phyloP scores from a whole-genome alignment of 1,140 invertebrate genomes.

The Arctopsyche grandis region DNA sequence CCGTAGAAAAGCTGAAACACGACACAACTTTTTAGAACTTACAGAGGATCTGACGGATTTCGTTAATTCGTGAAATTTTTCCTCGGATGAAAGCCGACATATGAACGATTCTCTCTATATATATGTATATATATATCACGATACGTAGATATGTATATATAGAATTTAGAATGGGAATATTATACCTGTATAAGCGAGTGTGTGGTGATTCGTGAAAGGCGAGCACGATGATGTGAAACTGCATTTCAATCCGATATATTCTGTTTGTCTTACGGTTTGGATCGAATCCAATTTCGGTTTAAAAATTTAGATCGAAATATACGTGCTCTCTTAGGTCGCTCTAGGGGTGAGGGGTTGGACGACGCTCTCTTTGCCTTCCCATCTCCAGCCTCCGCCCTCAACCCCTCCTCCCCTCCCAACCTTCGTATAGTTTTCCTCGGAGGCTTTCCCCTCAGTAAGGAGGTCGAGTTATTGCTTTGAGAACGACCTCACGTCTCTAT shows the following conservation, averaged over 20 bases:
- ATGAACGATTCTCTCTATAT: too few relatives aligned
- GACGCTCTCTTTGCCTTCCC: not conserved
- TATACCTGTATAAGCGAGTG: not conserved
- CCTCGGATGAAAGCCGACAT: not conserved
- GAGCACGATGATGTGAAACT: not conserved
- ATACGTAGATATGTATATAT: too few relatives aligned
- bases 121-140: too few relatives aligned
- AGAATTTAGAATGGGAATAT: not conserved
- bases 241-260: not conserved
- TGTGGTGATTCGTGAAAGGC: too few relatives aligned
- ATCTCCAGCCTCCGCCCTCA: not conserved
- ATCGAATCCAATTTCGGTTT: not conserved
- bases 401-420: not conserved
- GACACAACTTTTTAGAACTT: not conserved
- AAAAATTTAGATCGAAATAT: not conserved
- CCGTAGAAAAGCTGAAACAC: not conserved
- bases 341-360: not conserved
- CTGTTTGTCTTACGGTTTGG: not conserved
- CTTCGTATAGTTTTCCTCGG: not conserved
- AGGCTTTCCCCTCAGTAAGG: not conserved
- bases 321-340: not conserved
- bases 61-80: not conserved
- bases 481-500: constrained; percentile 25
- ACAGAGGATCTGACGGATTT: not conserved
- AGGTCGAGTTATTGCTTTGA: constrained; percentile 15